A percentile compares a stretch with the other conserved stretches of the same genome.
These are phyloP conservation scores for Chrysodeixis includens DNA, from an alignment of 2,888 invertebrate species.

Conservation along the genomic window DNA sequence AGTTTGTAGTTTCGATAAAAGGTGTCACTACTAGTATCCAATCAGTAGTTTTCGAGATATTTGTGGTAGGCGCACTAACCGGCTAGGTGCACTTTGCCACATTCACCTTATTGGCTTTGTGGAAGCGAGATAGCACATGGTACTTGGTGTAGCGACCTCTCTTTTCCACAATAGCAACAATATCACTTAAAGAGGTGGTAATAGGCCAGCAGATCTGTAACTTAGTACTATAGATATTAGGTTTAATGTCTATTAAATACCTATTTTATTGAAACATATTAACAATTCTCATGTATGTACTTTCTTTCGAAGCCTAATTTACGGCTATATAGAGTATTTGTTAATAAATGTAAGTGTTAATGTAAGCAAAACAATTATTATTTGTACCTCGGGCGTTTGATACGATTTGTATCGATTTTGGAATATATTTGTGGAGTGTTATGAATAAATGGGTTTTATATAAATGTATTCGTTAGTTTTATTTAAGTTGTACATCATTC, in stretches of 20 bases:
- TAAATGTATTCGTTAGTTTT: slow-evolving; percentile 62
- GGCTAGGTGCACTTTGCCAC: no score
- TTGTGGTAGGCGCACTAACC: no score
- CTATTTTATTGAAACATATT: slow-evolving; percentile 4
- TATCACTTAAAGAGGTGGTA: no score
- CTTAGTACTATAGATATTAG: background rate
- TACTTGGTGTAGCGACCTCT: no score
- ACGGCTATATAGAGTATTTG: slow-evolving; percentile 9
- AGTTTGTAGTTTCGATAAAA: no score
- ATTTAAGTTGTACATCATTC: slow-evolving; percentile 7
- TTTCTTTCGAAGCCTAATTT: slow-evolving; percentile 18
- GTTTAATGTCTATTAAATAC: background rate
- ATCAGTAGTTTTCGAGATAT: no score
- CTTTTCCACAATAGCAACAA: no score
- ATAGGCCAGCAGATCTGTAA: background rate
- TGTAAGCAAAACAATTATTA: slow-evolving; percentile 67
- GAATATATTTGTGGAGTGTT: slow-evolving; percentile 79
- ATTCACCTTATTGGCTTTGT: no score
- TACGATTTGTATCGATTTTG: slow-evolving; percentile 81
- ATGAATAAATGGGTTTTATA: slow-evolving; percentile 81
- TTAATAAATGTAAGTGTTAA: slow-evolving; percentile 30
- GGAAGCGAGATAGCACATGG: no score
- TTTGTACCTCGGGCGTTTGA: slow-evolving; percentile 79
- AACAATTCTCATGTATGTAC: background rate
- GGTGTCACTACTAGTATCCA: no score